Evolutionary conservation across 1,140 invertebrate genomes (phyloP).

Genomic region (Zaprionus camerounensis): DNA sequence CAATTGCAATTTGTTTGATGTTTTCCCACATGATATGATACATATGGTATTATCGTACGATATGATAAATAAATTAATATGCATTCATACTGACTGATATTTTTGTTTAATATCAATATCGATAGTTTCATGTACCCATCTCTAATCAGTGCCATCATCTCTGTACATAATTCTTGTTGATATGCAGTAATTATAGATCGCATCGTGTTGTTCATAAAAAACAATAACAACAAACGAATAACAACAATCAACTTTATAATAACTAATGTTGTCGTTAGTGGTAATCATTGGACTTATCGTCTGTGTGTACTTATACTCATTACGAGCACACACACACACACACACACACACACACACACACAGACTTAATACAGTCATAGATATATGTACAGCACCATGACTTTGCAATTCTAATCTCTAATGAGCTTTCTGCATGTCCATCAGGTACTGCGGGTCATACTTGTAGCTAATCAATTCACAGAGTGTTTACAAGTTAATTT

Average conservation of each 20-base stretch:
- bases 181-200: constrained; percentile 60
- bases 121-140: neutral
- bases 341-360: neutral
- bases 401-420: constrained; percentile 30
- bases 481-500: neutral
- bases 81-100: too few relatives aligned
- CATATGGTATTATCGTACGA: too few relatives aligned
- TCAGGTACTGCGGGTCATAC: neutral
- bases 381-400: constrained; percentile 12
- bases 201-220: constrained; percentile 34
- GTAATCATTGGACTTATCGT: constrained; percentile 61
- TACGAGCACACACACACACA: constrained; percentile 8
- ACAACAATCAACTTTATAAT: constrained; percentile 43
- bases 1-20: too few relatives aligned
- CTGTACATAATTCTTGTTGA: constrained; percentile 52
- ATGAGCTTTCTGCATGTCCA: constrained; percentile 21
- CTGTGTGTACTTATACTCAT: constrained; percentile 17
- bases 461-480: neutral
- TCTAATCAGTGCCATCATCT: neutral
- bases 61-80: too few relatives aligned
- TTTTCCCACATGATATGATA: too few relatives aligned
- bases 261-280: constrained; percentile 60
- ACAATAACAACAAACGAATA: constrained; percentile 5
- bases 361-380: neutral
- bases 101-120: neutral